A percentile compares a stretch with the other conserved stretches of the same genome.
phyloP scores from a whole-genome alignment of 2,113 vertebrate genomes.

The Otocyon megalotis region DNA sequence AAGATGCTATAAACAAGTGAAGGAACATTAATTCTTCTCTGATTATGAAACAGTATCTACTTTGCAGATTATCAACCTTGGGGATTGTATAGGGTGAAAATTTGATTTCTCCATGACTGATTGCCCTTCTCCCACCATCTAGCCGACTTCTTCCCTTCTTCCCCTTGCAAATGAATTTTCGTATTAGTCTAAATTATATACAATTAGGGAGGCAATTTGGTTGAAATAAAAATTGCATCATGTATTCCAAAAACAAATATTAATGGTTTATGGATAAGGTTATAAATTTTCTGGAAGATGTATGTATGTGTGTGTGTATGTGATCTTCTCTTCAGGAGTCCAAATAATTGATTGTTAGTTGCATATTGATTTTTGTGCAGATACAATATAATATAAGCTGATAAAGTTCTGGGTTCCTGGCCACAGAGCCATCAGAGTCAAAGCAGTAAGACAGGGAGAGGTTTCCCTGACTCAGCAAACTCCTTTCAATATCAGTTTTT shows the following conservation, averaged over 20 bases:
- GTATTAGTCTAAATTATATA: neutral
- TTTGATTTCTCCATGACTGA: neutral
- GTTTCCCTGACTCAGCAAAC: conserved; percentile 37
- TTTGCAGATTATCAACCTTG: neutral
- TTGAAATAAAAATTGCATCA: conserved; percentile 15
- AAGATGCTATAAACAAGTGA: neutral
- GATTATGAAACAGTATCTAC: neutral
- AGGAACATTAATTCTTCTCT: neutral
- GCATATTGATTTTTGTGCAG: conserved; percentile 61
- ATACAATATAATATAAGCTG: conserved; percentile 56
- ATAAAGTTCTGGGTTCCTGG: conserved; percentile 51
- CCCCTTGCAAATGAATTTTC: neutral
- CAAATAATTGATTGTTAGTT: conserved; percentile 63
- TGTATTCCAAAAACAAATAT: neutral
- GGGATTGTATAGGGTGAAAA: neutral
- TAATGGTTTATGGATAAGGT: neutral
- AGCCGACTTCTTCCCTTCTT: neutral
- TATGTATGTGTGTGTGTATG: neutral
- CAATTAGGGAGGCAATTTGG: neutral
- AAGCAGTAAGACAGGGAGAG: neutral
- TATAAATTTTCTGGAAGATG: neutral
- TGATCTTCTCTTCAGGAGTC: neutral
- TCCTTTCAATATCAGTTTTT: neutral
- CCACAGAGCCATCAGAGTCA: neutral
- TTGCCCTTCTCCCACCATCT: neutral